Evolutionary conservation across 2,888 invertebrate genomes (phyloP).

Genomic region (Rhagium mordax): DNA sequence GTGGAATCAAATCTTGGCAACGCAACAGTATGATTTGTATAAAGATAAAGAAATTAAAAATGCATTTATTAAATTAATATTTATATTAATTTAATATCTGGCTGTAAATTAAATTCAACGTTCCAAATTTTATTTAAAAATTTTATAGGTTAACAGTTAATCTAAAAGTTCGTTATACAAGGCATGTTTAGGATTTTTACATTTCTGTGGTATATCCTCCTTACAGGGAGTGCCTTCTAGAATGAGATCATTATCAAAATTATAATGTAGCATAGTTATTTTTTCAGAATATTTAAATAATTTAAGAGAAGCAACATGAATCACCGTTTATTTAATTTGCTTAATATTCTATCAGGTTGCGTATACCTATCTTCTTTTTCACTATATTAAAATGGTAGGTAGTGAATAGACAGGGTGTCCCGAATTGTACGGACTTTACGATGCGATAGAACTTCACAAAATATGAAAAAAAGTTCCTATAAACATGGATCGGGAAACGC

Average conservation of each 20-base stretch:
- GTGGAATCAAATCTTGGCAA: too few species aligned
- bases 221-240: not conserved
- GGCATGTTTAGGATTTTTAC: slow-evolving; percentile 1
- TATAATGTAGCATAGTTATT: not conserved
- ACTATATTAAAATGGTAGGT: too few species aligned
- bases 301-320: not conserved
- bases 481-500: too few species aligned
- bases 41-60: too few species aligned
- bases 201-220: not conserved
- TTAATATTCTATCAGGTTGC: not conserved
- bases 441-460: too few species aligned
- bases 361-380: too few species aligned
- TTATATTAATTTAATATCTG: too few species aligned
- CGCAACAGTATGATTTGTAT: too few species aligned
- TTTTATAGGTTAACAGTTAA: not conserved
- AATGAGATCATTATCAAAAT: slow-evolving; percentile 5
- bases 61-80: too few species aligned
- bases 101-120: not conserved
- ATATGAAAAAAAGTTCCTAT: too few species aligned
- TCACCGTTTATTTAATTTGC: not conserved
- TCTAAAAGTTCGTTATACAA: not conserved
- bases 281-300: not conserved
- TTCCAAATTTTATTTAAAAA: not conserved
- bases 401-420: too few species aligned
- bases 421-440: too few species aligned